Conservation (phyloP, 2,113 vertebrate genomes). For the Geococcyx californianus region DNA sequence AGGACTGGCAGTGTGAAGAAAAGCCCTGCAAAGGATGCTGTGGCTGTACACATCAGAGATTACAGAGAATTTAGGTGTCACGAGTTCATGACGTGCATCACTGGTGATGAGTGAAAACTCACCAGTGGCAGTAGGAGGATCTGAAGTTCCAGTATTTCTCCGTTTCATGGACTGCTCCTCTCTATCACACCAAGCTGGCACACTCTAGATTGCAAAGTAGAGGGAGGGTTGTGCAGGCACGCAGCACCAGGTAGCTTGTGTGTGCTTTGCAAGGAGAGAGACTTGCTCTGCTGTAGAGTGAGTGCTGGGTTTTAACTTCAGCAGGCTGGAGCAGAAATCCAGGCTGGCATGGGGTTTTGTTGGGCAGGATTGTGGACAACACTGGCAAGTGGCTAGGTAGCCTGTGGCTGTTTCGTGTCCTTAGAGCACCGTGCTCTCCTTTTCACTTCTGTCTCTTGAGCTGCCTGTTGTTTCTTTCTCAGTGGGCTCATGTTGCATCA, state of each 20-base stretch:
- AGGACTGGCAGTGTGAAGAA: background rate
- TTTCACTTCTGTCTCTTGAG: background rate
- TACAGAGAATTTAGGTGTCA: background rate
- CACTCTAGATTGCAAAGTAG: background rate
- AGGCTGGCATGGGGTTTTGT: background rate
- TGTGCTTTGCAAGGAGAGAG: background rate
- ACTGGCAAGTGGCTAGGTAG: background rate
- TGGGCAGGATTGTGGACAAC: background rate
- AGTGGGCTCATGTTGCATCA: background rate
- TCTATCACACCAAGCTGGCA: background rate
- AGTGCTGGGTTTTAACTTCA: background rate
- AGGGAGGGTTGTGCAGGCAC: background rate
- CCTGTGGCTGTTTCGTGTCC: background rate
- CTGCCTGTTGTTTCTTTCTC: background rate
- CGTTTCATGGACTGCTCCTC: background rate
- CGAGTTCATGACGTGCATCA: background rate
- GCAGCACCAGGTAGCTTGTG: fast-evolving
- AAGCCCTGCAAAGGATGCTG: background rate
- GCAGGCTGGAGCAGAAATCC: background rate
- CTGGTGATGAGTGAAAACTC: background rate
- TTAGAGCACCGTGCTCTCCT: background rate
- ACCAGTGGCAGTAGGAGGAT: background rate
- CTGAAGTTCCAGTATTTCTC: background rate
- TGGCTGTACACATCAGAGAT: background rate
- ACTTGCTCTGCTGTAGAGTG: background rate